Conservation (phyloP, 2,797 vertebrate species). For the Acanthopagrus latus region DNA sequence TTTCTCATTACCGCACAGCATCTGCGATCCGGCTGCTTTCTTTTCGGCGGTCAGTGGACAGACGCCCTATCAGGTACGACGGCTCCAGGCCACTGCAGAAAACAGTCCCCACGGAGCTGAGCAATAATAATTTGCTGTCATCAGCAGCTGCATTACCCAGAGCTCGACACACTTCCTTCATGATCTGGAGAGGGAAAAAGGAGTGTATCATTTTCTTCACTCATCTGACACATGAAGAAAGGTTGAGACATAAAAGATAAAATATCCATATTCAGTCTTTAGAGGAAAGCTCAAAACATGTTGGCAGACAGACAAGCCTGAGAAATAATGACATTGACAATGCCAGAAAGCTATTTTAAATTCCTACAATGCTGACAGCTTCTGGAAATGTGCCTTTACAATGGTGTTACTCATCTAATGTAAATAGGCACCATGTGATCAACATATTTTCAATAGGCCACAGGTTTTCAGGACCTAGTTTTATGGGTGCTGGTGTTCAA, state of each 20-base stretch:
- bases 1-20: constrained; percentile 91
- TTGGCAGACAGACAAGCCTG: neutral
- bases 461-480: neutral
- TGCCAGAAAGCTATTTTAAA: constrained; percentile 3
- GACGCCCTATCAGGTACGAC: constrained; percentile 95
- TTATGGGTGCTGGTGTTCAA: neutral
- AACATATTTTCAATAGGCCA: neutral
- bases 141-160: constrained; percentile 94
- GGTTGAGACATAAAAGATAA: neutral
- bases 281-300: neutral
- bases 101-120: constrained; percentile 95
- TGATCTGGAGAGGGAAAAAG: constrained; percentile 86
- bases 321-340: constrained; percentile 9
- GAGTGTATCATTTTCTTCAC: constrained; percentile 9
- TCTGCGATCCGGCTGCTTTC: constrained; percentile 97
- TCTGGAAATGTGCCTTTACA: constrained; percentile 9
- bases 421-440: constrained; percentile 2
- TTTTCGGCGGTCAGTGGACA: constrained; percentile 96
- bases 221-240: constrained; percentile 13
- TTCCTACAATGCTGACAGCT: neutral
- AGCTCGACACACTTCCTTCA: constrained; percentile 97
- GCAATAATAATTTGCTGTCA: constrained; percentile 95
- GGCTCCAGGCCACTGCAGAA: constrained; percentile 98
- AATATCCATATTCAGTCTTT: constrained; percentile 11
- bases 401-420: neutral